Conservation (phyloP, 1,140 invertebrate genomes). For the Steinernema feltiae region DNA sequence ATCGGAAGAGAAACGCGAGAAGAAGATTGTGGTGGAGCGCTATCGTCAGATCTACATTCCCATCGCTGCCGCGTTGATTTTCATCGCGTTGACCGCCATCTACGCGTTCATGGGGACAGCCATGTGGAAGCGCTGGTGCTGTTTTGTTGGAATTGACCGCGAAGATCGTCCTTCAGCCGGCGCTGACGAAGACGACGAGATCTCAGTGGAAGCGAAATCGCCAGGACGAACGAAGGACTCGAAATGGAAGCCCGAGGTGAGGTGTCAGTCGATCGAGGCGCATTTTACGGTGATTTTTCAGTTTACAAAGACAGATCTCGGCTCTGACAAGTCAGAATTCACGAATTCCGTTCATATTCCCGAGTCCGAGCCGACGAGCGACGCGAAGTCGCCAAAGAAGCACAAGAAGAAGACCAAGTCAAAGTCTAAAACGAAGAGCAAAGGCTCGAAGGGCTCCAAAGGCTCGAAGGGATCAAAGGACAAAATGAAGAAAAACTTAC, state of each 20-base stretch:
- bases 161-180: not conserved
- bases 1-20: no score
- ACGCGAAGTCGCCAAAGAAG: not conserved
- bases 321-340: not conserved
- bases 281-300: no score
- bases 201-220: not conserved
- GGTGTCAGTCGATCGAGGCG: no score
- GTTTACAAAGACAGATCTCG: no score
- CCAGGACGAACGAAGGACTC: not conserved
- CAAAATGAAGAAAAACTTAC: no score
- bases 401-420: not conserved
- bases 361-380: no score
- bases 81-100: not conserved
- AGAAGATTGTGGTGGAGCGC: no score
- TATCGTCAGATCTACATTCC: no score
- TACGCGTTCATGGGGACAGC: not conserved
- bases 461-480: no score
- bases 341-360: not conserved
- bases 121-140: not conserved
- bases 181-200: not conserved
- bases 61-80: no score
- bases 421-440: not conserved
- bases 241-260: no score
- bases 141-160: not conserved
- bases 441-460: not conserved